Percentiles rank a stretch among this genome's conserved stretches.
These are phyloP conservation scores for Didymodactylos carnosus DNA, from an alignment of 2,888 invertebrate genomes.

Conservation along the genomic window DNA sequence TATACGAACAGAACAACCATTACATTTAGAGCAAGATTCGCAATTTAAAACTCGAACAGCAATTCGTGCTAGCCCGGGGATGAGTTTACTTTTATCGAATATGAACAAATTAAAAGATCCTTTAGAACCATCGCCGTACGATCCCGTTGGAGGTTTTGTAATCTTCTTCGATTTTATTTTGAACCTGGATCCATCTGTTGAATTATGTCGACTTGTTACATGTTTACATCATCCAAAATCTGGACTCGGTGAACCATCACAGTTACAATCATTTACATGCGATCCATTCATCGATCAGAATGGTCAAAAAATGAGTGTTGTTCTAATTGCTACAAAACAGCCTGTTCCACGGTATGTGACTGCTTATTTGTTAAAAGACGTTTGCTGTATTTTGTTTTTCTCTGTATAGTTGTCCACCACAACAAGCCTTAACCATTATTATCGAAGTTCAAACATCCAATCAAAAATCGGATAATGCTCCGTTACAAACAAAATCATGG, in stretches of 20 bases:
- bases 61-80: neutral
- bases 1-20: no score
- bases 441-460: constrained; percentile 27
- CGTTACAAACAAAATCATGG: constrained; percentile 28
- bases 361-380: neutral
- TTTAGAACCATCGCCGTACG: neutral
- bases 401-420: constrained; percentile 25
- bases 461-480: constrained; percentile 17
- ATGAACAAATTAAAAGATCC: neutral
- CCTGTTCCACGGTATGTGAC: constrained; percentile 25
- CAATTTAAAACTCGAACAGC: neutral
- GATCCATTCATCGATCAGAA: constrained; percentile 20
- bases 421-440: constrained; percentile 25
- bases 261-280: constrained; percentile 26
- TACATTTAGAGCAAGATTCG: no score
- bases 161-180: constrained; percentile 30
- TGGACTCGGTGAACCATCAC: constrained; percentile 26
- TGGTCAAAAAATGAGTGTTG: constrained; percentile 16
- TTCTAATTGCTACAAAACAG: constrained; percentile 20
- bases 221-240: constrained; percentile 24
- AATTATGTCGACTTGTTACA: constrained; percentile 23
- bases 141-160: constrained; percentile 23
- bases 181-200: constrained; percentile 23
- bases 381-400: no score
- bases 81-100: neutral